These are phyloP conservation scores for Erinaceus europaeus DNA, from an alignment of 2,113 vertebrate genomes.

Conservation along the genomic window DNA sequence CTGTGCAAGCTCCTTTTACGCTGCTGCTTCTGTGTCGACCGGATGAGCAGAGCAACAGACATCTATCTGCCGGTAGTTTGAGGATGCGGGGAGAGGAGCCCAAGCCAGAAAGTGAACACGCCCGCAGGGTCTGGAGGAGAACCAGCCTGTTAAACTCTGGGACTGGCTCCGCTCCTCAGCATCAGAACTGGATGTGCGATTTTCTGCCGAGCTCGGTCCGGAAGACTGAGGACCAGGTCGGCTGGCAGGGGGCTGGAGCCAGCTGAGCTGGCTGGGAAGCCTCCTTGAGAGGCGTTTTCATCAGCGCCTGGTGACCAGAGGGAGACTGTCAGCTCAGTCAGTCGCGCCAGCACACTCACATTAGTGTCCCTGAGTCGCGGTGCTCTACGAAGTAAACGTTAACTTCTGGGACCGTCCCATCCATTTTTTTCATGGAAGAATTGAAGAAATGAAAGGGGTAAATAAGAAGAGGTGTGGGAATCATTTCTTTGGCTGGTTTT, in stretches of 20 bases:
- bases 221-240: not conserved
- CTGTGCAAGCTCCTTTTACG: not conserved
- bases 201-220: not conserved
- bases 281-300: not conserved
- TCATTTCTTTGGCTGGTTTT: not conserved
- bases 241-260: not conserved
- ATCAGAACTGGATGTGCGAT: not conserved
- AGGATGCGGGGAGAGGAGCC: not conserved
- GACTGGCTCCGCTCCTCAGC: not conserved
- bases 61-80: not conserved
- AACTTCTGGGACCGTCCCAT: not conserved
- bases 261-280: not conserved
- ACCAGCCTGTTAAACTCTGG: not conserved
- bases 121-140: not conserved
- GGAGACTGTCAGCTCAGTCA: not conserved
- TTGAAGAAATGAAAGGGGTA: not conserved
- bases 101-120: not conserved
- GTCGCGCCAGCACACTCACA: not conserved
- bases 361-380: not conserved
- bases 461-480: not conserved
- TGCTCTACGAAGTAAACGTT: not conserved
- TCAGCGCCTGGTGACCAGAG: not conserved
- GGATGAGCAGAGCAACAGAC: not conserved
- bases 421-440: not conserved
- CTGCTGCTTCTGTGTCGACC: not conserved